phyloP scores from a whole-genome alignment of 92 coral and sea anemone genomes.

The Diadumene lineata region DNA sequence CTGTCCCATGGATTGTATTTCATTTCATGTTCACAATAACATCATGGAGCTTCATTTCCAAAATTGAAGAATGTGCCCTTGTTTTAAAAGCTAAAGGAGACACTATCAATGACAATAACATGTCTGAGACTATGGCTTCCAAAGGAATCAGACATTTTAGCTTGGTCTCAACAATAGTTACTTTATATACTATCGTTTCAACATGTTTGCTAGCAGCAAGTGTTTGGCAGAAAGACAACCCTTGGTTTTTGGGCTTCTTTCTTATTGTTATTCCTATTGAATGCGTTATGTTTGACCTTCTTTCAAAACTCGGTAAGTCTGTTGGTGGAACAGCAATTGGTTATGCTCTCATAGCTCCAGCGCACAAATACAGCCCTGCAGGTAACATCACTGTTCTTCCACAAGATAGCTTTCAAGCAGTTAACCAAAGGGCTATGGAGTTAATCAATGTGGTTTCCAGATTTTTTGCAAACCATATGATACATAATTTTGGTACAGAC shows the following conservation, averaged over 20 bases:
- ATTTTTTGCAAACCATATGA: conserved; percentile 88
- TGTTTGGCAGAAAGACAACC: conserved; percentile 84
- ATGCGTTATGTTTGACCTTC: conserved; percentile 75
- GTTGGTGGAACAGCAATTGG: conserved; percentile 99
- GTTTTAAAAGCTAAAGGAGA: conserved; percentile 74
- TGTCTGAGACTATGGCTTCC: conserved; percentile 93
- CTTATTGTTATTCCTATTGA: conserved; percentile 88
- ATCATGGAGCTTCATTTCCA: conserved; percentile 90
- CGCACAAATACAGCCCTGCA: conserved; percentile 74
- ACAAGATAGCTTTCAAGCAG: conserved; percentile 74
- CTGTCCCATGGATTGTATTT: conserved; percentile 78
- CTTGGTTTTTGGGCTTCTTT: conserved; percentile 77
- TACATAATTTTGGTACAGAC: conserved; percentile 96
- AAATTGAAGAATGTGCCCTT: conserved; percentile 89
- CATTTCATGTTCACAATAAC: conserved; percentile 87
- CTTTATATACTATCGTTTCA: conserved; percentile 78
- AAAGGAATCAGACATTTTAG: conserved; percentile 94
- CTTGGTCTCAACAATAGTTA: conserved; percentile 85
- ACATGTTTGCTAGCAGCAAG: conserved; percentile 64
- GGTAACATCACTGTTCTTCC: conserved; percentile 74
- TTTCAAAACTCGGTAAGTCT: conserved; percentile 87
- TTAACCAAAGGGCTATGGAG: conserved; percentile 83
- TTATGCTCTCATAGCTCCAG: conserved; percentile 92
- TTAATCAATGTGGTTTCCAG: conserved; percentile 73
- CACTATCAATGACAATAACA: conserved; percentile 61